A percentile compares a stretch with the other conserved stretches of the same genome.
phyloP scores from a whole-genome alignment of 2,888 invertebrate species.

The Byasa hedistus region DNA sequence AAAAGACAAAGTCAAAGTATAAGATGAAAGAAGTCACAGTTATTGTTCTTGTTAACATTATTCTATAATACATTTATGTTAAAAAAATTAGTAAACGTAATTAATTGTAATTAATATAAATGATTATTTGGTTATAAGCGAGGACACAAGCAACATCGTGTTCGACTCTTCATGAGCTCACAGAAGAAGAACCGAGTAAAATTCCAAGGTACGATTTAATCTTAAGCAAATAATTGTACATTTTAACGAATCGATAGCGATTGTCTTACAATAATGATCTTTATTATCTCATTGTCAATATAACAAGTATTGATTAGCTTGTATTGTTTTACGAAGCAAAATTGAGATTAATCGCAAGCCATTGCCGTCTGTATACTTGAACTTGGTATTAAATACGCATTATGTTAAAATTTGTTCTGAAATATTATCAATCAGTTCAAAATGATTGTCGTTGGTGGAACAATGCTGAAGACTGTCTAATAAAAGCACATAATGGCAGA shows the following conservation, averaged over 20 bases:
- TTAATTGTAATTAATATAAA: slow-evolving; percentile 21
- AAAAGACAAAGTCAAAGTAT: background rate
- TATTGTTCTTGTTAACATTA: background rate
- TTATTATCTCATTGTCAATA: slow-evolving; percentile 7
- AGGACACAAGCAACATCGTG: slow-evolving; percentile 77
- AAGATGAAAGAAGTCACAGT: background rate
- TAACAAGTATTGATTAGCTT: slow-evolving; percentile 8
- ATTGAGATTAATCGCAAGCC: background rate
- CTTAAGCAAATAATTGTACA: slow-evolving; percentile 11
- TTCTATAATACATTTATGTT: background rate
- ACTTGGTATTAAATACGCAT: no score
- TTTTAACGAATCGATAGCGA: slow-evolving; percentile 22
- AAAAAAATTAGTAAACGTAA: background rate
- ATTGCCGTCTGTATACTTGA: no score
- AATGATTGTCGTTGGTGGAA: no score
- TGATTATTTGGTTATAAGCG: slow-evolving; percentile 46
- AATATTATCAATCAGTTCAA: no score
- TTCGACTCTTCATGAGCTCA: slow-evolving; percentile 74
- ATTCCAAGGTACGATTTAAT: slow-evolving; percentile 66
- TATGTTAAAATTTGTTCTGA: no score
- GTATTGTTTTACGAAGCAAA: slow-evolving; percentile 3
- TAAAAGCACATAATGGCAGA: no score
- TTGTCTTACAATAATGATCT: background rate
- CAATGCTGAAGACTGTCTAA: no score
- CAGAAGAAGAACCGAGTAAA: slow-evolving; percentile 73